Percentiles rank a stretch among this genome's conserved stretches.
Conservation (phyloP, 2,888 invertebrate genomes). For the Tenthredo distinguenda region DNA sequence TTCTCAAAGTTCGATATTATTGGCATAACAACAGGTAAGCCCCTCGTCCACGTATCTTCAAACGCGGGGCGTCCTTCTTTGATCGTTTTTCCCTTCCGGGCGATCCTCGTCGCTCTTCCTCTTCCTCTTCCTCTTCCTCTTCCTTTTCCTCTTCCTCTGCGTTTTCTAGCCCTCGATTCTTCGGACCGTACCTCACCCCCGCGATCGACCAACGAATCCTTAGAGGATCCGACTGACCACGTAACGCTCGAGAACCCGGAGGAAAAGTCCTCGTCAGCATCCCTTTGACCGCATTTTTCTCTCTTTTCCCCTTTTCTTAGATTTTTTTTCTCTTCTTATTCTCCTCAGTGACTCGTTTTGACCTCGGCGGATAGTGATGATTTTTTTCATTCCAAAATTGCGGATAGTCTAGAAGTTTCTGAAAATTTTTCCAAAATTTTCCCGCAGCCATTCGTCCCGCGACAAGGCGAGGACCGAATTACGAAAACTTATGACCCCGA, state of each 20-base stretch:
- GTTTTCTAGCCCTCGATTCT: conserved; percentile 28
- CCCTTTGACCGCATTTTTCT: conserved; percentile 44
- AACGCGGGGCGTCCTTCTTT: conserved; percentile 28
- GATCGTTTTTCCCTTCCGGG: conserved; percentile 53
- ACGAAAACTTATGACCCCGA: conserved; percentile 59
- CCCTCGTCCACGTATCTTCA: conserved; percentile 56
- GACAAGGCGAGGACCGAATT: conserved; percentile 42
- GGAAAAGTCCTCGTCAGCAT: conserved; percentile 47
- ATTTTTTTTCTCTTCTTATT: conserved; percentile 1
- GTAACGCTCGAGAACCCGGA: conserved; percentile 10
- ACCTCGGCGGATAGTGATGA: not conserved
- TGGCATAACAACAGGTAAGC: conserved; percentile 64
- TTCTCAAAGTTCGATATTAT: conserved; percentile 44
- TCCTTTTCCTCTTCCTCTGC: not conserved
- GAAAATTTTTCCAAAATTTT: not conserved
- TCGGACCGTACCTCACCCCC: not conserved
- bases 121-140: not conserved
- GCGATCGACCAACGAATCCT: conserved; percentile 39
- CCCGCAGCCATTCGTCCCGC: not conserved
- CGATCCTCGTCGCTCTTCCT: conserved; percentile 54
- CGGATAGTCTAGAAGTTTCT: too few species aligned
- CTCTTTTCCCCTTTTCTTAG: not conserved
- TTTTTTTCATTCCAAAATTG: not conserved
- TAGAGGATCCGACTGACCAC: conserved; percentile 48
- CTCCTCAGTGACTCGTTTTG: conserved; percentile 48